Percentiles rank a stretch among this genome's conserved stretches.
phyloP scores from a whole-genome alignment of 2,888 invertebrate species.

The Magallana nippona region DNA sequence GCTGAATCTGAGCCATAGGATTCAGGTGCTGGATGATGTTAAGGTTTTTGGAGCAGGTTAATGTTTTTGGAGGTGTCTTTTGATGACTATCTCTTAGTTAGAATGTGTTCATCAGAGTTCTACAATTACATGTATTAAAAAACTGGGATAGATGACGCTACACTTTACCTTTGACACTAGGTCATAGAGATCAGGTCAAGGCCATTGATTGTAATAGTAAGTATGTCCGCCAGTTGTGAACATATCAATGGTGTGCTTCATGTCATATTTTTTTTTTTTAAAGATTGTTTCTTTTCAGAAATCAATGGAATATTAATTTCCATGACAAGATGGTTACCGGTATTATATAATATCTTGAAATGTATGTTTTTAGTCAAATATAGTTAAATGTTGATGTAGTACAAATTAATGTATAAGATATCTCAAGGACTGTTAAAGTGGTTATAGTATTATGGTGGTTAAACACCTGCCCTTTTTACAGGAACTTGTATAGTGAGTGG shows the following conservation, averaged over 20 bases:
- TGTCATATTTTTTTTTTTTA: not conserved
- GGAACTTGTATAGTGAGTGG: conserved; percentile 70
- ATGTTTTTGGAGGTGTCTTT: no score
- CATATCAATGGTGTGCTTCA: not conserved
- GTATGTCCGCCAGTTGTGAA: not conserved
- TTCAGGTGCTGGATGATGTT: no score
- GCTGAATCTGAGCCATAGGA: no score
- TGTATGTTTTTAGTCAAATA: no score
- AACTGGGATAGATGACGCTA: conserved; percentile 76
- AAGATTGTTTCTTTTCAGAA: not conserved
- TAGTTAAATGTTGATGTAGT: no score
- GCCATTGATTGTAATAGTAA: conserved; percentile 75
- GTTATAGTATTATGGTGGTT: not conserved
- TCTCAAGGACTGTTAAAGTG: no score
- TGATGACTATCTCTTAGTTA: no score
- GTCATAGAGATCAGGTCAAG: conserved; percentile 74
- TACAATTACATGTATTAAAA: conserved; percentile 67
- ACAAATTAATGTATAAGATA: no score
- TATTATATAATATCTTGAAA: no score
- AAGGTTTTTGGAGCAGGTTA: no score
- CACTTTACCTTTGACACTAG: conserved; percentile 69
- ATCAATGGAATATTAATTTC: not conserved
- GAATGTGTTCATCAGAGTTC: conserved; percentile 70
- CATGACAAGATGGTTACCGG: no score
- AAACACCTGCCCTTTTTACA: conserved; percentile 48